Conservation (phyloP, 2,888 invertebrate genomes). For the Thymelicus acteon region DNA sequence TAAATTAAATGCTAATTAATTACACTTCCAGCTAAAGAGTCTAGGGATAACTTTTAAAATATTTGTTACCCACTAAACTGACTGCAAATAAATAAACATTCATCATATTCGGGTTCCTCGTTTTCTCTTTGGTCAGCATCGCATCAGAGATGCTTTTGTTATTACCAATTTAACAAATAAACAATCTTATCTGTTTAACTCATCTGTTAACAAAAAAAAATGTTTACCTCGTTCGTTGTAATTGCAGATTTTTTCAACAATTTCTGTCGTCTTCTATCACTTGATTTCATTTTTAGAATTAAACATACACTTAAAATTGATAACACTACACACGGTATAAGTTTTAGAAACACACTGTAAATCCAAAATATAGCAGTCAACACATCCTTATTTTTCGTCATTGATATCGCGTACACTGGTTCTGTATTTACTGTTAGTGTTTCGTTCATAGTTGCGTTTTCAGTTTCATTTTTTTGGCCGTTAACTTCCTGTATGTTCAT, state of each 20-base stretch:
- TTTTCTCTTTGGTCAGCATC: too few species aligned
- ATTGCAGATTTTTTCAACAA: conserved; percentile 82
- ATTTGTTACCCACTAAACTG: too few species aligned
- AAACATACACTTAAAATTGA: conserved; percentile 92
- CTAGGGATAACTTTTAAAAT: too few species aligned
- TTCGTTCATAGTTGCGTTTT: conserved; percentile 58
- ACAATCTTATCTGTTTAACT: too few species aligned
- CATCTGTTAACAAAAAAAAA: too few species aligned
- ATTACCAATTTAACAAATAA: too few species aligned
- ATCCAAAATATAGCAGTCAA: conserved; percentile 93
- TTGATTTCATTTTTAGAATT: conserved; percentile 91
- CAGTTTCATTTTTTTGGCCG: conserved; percentile 41
- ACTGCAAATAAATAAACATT: too few species aligned
- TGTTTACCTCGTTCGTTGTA: conserved; percentile 68
- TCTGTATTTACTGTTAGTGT: conserved; percentile 65
- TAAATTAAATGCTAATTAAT: too few species aligned
- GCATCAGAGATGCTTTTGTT: too few species aligned
- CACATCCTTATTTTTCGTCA: conserved; percentile 86
- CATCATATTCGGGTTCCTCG: too few species aligned
- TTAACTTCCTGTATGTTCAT: conserved; percentile 87
- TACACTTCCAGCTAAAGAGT: too few species aligned
- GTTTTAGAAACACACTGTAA: conserved; percentile 96
- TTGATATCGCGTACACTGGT: conserved; percentile 87
- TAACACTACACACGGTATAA: conserved; percentile 94
- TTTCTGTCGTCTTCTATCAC: conserved; percentile 91